Conservation (phyloP, 2,888 invertebrate species). For the Habroteleia sp. region DNA sequence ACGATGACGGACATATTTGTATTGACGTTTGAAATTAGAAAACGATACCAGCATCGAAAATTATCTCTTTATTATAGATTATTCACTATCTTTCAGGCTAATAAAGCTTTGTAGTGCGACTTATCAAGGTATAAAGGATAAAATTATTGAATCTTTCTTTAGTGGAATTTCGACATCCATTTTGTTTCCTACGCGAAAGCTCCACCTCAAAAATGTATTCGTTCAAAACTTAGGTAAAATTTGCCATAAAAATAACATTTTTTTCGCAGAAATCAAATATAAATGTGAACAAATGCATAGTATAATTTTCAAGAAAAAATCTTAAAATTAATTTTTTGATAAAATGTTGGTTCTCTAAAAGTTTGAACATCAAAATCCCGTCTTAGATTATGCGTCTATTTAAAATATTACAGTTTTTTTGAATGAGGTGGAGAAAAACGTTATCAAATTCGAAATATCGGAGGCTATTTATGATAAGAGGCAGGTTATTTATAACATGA, state of each 20-base stretch:
- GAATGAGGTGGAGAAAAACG: conserved; percentile 12
- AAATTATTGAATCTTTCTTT: conserved; percentile 14
- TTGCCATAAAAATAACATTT: not conserved
- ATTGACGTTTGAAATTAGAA: conserved; percentile 47
- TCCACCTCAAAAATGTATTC: not conserved
- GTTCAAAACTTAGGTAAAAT: not conserved
- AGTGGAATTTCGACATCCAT: conserved; percentile 16
- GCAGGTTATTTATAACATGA: not conserved
- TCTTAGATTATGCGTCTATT: conserved; percentile 2
- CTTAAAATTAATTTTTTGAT: no score
- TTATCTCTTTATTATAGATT: conserved; percentile 33
- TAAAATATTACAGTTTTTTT: conserved; percentile 3
- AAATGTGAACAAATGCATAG: conserved; percentile 8
- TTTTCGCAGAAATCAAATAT: not conserved
- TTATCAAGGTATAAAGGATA: conserved; percentile 47
- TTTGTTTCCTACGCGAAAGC: conserved; percentile 1
- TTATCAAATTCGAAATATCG: not conserved
- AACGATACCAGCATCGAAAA: conserved; percentile 45
- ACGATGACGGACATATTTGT: conserved; percentile 44
- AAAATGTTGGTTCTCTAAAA: no score
- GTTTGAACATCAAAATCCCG: conserved; percentile 10
- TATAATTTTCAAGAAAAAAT: conserved; percentile 1
- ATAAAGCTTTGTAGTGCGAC: conserved; percentile 47
- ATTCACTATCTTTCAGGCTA: conserved; percentile 43
- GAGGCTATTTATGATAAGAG: not conserved